Conservation (phyloP, 1,140 invertebrate genomes). For the Asbolus verrucosus region DNA sequence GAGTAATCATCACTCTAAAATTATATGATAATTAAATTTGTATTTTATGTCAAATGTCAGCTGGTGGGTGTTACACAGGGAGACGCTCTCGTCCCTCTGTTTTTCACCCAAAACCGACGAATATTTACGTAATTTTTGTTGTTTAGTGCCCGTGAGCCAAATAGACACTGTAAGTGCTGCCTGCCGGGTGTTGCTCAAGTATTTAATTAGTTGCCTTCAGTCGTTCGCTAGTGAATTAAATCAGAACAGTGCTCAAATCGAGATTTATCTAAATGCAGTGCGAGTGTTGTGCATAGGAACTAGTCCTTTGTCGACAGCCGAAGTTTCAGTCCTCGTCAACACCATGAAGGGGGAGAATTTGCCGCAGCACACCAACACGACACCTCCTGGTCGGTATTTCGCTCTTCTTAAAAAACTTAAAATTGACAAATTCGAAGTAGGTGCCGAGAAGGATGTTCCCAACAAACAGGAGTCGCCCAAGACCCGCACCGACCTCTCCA, state of each 20-base stretch:
- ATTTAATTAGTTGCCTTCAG: conserved; percentile 61
- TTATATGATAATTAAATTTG: no score
- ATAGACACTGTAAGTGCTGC: conserved; percentile 63
- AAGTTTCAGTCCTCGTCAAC: conserved; percentile 73
- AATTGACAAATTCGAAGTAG: conserved; percentile 51
- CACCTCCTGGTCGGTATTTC: conserved; percentile 67
- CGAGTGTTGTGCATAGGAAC: conserved; percentile 72
- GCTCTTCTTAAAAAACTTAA: no score
- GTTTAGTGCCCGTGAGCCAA: conserved; percentile 62
- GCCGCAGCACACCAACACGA: conserved; percentile 70
- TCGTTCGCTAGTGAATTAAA: conserved; percentile 55
- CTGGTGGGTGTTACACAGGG: no score
- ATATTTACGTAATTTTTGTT: conserved; percentile 21
- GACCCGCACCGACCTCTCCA: conserved; percentile 72
- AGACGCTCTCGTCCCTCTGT: no score
- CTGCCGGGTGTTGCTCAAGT: conserved; percentile 62
- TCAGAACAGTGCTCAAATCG: conserved; percentile 59
- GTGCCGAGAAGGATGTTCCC: conserved; percentile 69
- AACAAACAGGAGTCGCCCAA: conserved; percentile 71
- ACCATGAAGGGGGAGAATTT: conserved; percentile 77
- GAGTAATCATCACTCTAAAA: no score
- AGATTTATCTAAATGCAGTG: conserved; percentile 69
- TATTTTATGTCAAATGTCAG: no score
- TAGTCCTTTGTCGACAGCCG: conserved; percentile 69
- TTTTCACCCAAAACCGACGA: no score